These are phyloP conservation scores for Champsocephalus esox DNA, from an alignment of 2,797 vertebrate genomes.

Conservation along the genomic window DNA sequence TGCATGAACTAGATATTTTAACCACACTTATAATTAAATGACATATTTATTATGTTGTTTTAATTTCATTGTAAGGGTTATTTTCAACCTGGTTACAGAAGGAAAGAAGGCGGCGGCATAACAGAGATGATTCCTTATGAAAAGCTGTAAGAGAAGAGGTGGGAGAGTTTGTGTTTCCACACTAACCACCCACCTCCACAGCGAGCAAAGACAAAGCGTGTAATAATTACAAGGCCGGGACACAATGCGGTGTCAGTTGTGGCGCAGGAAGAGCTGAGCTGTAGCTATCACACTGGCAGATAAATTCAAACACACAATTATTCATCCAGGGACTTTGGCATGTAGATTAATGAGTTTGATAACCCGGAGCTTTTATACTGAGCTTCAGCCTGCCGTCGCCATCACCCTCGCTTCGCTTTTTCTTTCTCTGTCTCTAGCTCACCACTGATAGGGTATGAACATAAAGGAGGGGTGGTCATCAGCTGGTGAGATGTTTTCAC, in stretches of 20 bases:
- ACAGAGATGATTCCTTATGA: conserved; percentile 78
- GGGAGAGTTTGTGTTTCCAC: conserved; percentile 80
- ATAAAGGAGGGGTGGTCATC: conserved; percentile 71
- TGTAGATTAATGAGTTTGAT: conserved; percentile 99
- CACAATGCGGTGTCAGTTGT: conserved; percentile 86
- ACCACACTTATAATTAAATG: too few species aligned
- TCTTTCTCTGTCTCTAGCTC: conserved; percentile 71
- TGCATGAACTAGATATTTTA: too few species aligned
- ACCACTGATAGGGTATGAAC: conserved; percentile 37
- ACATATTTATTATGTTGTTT: too few species aligned
- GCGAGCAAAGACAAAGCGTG: conserved; percentile 91
- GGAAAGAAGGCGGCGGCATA: background rate
- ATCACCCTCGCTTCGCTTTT: conserved; percentile 63
- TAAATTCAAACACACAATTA: conserved; percentile 99
- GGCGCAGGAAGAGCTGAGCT: conserved; percentile 87
- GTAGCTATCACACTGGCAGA: conserved; percentile 97
- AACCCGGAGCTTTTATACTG: conserved; percentile 92
- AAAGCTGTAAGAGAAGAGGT: conserved; percentile 72
- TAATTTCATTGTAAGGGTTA: too few species aligned
- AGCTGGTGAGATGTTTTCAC: conserved; percentile 38
- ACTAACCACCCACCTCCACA: conserved; percentile 49
- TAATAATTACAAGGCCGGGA: conserved; percentile 90
- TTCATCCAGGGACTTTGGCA: conserved; percentile 98
- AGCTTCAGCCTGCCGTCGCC: conserved; percentile 88
- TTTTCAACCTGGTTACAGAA: too few species aligned